Base-by-base conservation (phyloP, 2,888 invertebrate species). In the Abrostola triplasia region DNA sequence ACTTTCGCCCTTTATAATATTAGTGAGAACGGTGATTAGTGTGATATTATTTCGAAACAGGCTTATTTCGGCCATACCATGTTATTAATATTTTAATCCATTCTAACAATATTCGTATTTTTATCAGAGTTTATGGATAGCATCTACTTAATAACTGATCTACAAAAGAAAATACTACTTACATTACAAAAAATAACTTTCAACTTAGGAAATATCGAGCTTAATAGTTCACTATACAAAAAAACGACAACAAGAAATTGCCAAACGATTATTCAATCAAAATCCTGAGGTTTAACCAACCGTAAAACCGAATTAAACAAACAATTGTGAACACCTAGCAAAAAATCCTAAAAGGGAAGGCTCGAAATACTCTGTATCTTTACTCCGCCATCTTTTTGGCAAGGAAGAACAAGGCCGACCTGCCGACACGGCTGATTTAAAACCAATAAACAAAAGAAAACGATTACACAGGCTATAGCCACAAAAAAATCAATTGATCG, bases 391-490 rank as follows among this genome's bases (percentile, higher is more conserved):
- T 67, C 54, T 67, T 67, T 56, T 41, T 61, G 38, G 73, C 73
- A 72, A 82, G 83, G 80, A 79, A 86, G 77, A 71, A 47, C 84
- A 87, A 90, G 89, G 88, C 44, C 80, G 80, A 75, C 73, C 81
- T 83, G 88, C 44, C 80, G 80, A 75, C 73, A 81, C 83, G 83
- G 80, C 76, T 77, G 67, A 76, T 53, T 70, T 70, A 71, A 42
- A 65, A 67, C 71, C 66, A 69, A 69, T 50, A 80, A 71, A 80
- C 77, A 81, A 82, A 79, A 79, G 76, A 81, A 76, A 84, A 73
- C 67, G 59, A 64, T 74, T 75, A 71, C 67, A 70, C 59, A 64
- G 64, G 72, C 79, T 81, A 80, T 76, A 56, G 51, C 37, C 12
- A 57, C 54, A 80, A 84, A 85, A 86, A 84, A 71, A 72, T 66